A percentile compares a stretch with the other conserved stretches of the same genome.
phyloP scores from a whole-genome alignment of 1,140 invertebrate species.

The Cotesia typhae region DNA sequence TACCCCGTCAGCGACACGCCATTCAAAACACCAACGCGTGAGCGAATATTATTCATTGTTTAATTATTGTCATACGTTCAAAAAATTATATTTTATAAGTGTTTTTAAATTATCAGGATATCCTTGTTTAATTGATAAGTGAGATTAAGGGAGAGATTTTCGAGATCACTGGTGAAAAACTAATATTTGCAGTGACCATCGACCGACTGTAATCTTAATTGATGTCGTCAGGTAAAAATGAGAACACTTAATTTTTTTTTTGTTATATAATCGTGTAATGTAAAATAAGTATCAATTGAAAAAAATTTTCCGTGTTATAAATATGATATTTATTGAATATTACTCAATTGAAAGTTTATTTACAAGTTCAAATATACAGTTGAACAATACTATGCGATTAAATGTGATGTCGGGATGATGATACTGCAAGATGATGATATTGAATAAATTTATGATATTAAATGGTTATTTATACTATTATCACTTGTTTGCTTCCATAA shows the following conservation, averaged over 20 bases:
- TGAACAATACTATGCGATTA: too few species aligned
- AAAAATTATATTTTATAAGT: background rate
- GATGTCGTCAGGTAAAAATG: constrained; percentile 53
- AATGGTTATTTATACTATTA: background rate
- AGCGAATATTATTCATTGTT: constrained; percentile 30
- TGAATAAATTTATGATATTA: too few species aligned
- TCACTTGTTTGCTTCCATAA: background rate
- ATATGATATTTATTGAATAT: too few species aligned
- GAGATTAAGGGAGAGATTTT: constrained; percentile 1
- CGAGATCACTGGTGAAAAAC: background rate
- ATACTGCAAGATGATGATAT: too few species aligned
- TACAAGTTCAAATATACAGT: too few species aligned
- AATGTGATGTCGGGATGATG: too few species aligned
- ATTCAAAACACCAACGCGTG: constrained; percentile 51
- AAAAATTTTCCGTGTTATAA: too few species aligned
- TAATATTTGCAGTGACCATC: background rate
- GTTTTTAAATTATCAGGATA: background rate
- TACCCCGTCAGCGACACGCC: constrained; percentile 52
- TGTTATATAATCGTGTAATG: background rate
- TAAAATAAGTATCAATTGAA: too few species aligned
- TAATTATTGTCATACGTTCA: background rate
- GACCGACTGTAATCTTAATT: constrained; percentile 21
- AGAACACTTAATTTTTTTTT: constrained; percentile 5
- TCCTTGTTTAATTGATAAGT: background rate
- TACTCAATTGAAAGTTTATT: too few species aligned